phyloP scores from a whole-genome alignment of 2,797 vertebrate genomes.

The Liparis tanakae region DNA sequence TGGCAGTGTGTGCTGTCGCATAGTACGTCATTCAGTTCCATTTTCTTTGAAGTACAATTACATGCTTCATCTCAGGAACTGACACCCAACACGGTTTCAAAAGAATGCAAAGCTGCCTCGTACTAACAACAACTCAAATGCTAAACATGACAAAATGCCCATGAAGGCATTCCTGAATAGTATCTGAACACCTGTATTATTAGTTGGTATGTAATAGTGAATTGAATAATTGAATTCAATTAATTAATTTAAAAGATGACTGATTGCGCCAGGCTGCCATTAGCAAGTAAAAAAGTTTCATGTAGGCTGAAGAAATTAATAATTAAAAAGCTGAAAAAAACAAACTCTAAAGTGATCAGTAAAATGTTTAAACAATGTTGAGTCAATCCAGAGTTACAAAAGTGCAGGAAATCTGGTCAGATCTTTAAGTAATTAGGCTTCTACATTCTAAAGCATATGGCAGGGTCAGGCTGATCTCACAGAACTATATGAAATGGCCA shows the following conservation, averaged over 20 bases:
- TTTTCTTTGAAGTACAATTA: conserved; percentile 62
- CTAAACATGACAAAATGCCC: conserved; percentile 12
- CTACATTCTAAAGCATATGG: no score
- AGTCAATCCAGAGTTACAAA: no score
- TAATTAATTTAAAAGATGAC: not conserved
- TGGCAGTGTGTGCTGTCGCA: conserved; percentile 47
- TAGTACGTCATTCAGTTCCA: conserved; percentile 9
- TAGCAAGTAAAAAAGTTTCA: no score
- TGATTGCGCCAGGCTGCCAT: not conserved
- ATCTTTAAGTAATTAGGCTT: no score
- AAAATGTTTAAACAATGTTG: no score
- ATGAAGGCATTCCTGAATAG: conserved; percentile 19
- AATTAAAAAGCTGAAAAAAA: not conserved
- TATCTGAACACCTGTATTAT: not conserved
- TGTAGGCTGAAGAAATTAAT: no score
- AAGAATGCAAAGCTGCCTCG: conserved; percentile 14
- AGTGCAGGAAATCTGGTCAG: no score
- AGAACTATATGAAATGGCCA: no score
- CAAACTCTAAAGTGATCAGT: no score
- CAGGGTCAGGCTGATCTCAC: no score
- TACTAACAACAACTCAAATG: not conserved
- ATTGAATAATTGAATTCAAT: not conserved
- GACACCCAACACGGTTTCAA: conserved; percentile 43
- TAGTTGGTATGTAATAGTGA: not conserved
- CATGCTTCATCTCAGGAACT: conserved; percentile 44